Evolutionary conservation across 2,888 invertebrate species (phyloP).

Genomic region (Exephanes ischioxanthus): DNA sequence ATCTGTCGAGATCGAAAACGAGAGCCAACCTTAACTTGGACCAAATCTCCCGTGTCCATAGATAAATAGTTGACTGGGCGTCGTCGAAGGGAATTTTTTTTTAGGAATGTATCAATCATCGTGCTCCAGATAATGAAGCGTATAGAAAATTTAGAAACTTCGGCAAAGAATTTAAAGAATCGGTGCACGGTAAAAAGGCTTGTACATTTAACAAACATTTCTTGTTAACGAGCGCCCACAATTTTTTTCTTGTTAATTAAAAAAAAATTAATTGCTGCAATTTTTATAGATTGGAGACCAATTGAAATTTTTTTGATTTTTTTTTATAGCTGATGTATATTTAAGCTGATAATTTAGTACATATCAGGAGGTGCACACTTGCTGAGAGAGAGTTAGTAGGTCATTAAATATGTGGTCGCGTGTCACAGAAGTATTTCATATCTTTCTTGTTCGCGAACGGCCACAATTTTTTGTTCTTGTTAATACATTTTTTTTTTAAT

Average conservation of each 20-base stretch:
- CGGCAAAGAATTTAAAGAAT: slow-evolving; percentile 28
- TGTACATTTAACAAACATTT: slow-evolving; percentile 25
- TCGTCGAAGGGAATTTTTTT: slow-evolving; percentile 12
- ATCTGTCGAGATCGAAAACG: slow-evolving; percentile 37
- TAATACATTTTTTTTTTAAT: too few species aligned
- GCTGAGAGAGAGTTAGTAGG: not conserved
- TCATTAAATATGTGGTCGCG: slow-evolving; percentile 37
- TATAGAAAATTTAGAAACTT: slow-evolving; percentile 40
- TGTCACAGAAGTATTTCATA: slow-evolving; percentile 50
- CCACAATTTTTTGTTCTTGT: not conserved
- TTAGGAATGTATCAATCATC: slow-evolving; percentile 23
- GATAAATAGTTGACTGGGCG: slow-evolving; percentile 13
- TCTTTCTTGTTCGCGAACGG: not conserved
- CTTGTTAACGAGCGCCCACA: not conserved
- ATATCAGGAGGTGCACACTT: slow-evolving; percentile 20
- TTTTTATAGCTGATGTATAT: slow-evolving; percentile 26
- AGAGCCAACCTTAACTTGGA: slow-evolving; percentile 19
- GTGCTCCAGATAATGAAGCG: slow-evolving; percentile 32
- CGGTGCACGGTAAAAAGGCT: slow-evolving; percentile 4
- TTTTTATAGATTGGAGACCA: too few species aligned
- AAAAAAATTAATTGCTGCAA: too few species aligned
- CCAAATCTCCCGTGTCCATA: not conserved
- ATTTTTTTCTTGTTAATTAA: not conserved
- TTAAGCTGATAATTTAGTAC: slow-evolving; percentile 27
- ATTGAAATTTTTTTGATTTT: not conserved